Evolutionary conservation across 2,888 invertebrate species (phyloP).

Genomic region (Drosophila paucipuncta): DNA sequence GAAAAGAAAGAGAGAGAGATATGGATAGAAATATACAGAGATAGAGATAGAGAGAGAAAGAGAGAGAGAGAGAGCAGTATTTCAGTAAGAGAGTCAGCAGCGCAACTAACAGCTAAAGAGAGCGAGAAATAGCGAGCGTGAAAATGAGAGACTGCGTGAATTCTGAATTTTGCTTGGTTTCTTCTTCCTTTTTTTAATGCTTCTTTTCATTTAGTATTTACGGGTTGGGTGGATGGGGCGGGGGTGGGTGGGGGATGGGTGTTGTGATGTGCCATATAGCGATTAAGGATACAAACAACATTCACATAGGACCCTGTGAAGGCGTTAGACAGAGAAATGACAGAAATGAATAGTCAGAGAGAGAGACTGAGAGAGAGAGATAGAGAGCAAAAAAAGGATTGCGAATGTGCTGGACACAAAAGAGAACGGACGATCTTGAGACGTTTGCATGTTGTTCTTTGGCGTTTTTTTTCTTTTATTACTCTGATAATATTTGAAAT

Average conservation of each 20-base stretch:
- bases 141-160: constrained; percentile 30
- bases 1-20: constrained; percentile 11
- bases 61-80: constrained; percentile 42
- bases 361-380: neutral
- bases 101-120: constrained; percentile 53
- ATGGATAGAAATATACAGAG: constrained; percentile 17
- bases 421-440: neutral
- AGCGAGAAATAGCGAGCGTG: constrained; percentile 33
- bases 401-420: neutral
- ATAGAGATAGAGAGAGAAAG: constrained; percentile 11
- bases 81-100: constrained; percentile 56
- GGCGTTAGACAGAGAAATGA: neutral
- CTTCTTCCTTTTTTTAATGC: neutral
- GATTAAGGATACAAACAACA: constrained; percentile 14
- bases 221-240: neutral
- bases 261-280: constrained; percentile 21
- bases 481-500: neutral
- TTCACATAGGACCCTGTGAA: constrained; percentile 4
- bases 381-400: neutral
- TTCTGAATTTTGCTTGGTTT: constrained; percentile 8
- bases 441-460: neutral
- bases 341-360: neutral
- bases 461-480: neutral
- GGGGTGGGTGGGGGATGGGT: neutral
- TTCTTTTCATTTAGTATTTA: constrained; percentile 1